phyloP scores from a whole-genome alignment of 2,888 invertebrate species.

The Polyommatus iphigenia region DNA sequence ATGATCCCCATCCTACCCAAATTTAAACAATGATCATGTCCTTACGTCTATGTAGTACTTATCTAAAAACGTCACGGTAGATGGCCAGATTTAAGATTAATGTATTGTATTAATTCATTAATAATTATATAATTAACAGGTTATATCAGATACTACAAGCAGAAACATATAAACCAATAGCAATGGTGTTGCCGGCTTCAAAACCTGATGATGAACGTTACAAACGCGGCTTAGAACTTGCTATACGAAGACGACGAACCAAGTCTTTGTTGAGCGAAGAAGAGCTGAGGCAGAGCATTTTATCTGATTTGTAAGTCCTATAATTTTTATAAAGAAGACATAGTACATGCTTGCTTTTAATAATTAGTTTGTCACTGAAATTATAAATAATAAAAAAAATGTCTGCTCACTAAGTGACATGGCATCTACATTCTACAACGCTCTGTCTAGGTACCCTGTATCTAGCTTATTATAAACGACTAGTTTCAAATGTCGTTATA shows the following conservation, averaged over 20 bases:
- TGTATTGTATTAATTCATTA: too few species aligned
- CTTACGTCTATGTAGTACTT: too few species aligned
- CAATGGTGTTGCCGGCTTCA: constrained; percentile 48
- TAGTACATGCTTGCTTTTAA: not conserved
- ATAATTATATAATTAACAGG: not conserved
- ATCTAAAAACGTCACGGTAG: too few species aligned
- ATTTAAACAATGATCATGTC: too few species aligned
- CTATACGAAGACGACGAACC: constrained; percentile 69
- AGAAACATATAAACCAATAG: constrained; percentile 50
- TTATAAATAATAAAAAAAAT: too few species aligned
- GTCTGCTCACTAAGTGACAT: too few species aligned
- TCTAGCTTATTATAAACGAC: not conserved
- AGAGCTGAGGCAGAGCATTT: constrained; percentile 62
- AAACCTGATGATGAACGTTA: constrained; percentile 60
- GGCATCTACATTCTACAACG: too few species aligned
- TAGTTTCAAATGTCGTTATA: not conserved
- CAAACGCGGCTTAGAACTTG: constrained; percentile 55
- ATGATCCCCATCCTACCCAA: too few species aligned
- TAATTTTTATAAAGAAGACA: not conserved
- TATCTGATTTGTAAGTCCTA: constrained; percentile 58
- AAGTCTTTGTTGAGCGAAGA: constrained; percentile 70
- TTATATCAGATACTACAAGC: constrained; percentile 9
- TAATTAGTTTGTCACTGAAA: too few species aligned
- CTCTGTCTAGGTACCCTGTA: not conserved
- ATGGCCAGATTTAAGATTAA: too few species aligned